These are phyloP conservation scores for Phataginus tricuspis DNA, from an alignment of 2,797 vertebrate genomes.

Conservation along the genomic window DNA sequence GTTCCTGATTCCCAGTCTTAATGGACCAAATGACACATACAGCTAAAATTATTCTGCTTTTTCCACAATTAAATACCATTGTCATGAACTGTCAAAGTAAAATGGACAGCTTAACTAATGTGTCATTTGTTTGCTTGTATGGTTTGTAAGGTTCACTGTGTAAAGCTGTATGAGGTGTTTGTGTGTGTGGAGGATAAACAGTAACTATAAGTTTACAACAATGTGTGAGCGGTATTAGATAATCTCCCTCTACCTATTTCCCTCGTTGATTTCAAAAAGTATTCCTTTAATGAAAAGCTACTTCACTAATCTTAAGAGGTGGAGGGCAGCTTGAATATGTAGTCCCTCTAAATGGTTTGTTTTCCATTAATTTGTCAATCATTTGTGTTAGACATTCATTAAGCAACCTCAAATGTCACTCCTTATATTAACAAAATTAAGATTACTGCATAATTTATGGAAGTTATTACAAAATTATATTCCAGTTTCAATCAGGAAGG, in stretches of 20 bases:
- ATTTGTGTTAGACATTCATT: conserved; percentile 32
- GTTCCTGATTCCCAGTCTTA: conserved; percentile 89
- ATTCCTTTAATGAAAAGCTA: conserved; percentile 41
- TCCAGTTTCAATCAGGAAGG: not conserved
- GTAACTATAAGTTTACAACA: conserved; percentile 81
- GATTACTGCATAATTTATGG: not conserved
- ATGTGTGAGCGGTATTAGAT: conserved; percentile 75
- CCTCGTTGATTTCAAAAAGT: conserved; percentile 29
- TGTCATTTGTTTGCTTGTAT: conserved; percentile 84
- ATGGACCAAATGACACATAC: conserved; percentile 90
- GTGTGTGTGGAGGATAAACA: conserved; percentile 73
- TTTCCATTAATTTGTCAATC: not conserved
- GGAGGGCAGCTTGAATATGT: not conserved
- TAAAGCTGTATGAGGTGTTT: conserved; percentile 80
- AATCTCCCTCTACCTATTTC: conserved; percentile 45
- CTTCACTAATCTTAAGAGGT: conserved; percentile 71
- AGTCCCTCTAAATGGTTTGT: not conserved
- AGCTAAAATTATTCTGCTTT: conserved; percentile 88
- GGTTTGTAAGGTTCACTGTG: conserved; percentile 72
- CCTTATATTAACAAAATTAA: conserved; percentile 25
- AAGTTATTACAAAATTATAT: conserved; percentile 16
- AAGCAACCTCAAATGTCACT: not conserved
- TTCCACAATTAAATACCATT: conserved; percentile 89
- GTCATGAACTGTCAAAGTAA: conserved; percentile 86
- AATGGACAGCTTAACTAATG: conserved; percentile 88